Percentiles rank a stretch among this genome's conserved stretches.
Evolutionary conservation across 2,113 vertebrate genomes (phyloP).

Genomic region (Anseranas semipalmata): DNA sequence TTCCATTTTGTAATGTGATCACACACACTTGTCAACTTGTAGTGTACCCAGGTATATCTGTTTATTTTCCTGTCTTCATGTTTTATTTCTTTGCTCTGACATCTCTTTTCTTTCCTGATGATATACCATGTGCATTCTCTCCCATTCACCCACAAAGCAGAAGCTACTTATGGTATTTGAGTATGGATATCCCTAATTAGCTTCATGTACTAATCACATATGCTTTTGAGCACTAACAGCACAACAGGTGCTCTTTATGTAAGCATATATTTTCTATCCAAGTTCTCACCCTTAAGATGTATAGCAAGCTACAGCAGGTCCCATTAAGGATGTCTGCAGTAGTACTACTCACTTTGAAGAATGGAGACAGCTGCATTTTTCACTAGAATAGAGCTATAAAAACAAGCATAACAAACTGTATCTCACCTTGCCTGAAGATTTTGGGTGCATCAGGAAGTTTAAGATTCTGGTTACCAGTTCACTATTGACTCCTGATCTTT

Average conservation of each 20-base stretch:
- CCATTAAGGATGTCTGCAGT: not conserved
- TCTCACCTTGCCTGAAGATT: conserved; percentile 91
- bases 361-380: not conserved
- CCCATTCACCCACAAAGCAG: not conserved
- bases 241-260: rapidly evolving
- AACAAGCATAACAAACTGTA: not conserved
- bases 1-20: not conserved
- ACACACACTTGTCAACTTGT: not conserved
- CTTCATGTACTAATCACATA: not conserved
- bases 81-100: not conserved
- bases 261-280: not conserved
- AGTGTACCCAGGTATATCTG: not conserved
- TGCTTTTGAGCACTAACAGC: not conserved
- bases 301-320: not conserved
- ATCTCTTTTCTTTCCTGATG: not conserved
- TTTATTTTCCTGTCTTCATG: not conserved
- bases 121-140: not conserved
- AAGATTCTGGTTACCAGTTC: conserved; percentile 91
- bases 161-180: not conserved
- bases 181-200: not conserved
- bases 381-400: not conserved
- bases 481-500: conserved; percentile 90
- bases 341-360: not conserved
- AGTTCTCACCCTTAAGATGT: not conserved
- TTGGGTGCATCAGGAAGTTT: conserved; percentile 89